Percentiles rank a stretch among this genome's conserved stretches.
Conservation (phyloP, 2,797 vertebrate genomes). For the Anolis apletophallus region DNA sequence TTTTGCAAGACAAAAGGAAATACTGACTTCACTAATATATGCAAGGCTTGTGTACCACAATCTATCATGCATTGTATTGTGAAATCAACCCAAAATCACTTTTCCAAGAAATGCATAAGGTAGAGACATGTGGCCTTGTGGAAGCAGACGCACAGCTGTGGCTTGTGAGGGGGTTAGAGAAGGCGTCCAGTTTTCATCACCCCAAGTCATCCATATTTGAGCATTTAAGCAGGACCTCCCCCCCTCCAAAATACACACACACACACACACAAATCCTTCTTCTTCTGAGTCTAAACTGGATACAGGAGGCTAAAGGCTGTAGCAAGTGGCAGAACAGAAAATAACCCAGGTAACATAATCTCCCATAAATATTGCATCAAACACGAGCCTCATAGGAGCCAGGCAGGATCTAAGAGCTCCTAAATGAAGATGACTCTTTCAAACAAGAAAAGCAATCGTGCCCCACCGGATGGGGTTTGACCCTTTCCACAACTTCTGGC, state of each 20-base stretch:
- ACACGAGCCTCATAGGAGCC: neutral
- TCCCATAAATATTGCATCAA: slow-evolving; percentile 40
- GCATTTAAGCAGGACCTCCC: neutral
- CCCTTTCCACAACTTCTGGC: slow-evolving; percentile 26
- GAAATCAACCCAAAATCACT: too few relatives aligned
- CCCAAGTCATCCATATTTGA: neutral
- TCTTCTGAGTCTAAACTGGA: neutral
- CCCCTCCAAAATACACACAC: too few relatives aligned
- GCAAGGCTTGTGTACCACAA: neutral
- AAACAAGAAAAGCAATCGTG: slow-evolving; percentile 10
- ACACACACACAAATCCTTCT: neutral
- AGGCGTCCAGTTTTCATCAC: neutral
- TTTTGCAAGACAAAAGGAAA: neutral
- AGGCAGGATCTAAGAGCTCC: slow-evolving; percentile 6
- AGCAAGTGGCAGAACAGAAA: slow-evolving; percentile 3
- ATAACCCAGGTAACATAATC: slow-evolving; percentile 34
- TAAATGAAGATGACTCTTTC: slow-evolving; percentile 35
- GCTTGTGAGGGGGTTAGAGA: neutral
- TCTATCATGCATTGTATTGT: too few relatives aligned
- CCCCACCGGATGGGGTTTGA: slow-evolving; percentile 2
- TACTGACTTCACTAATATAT: neutral
- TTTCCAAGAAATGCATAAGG: neutral
- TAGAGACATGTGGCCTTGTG: neutral
- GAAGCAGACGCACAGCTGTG: neutral
- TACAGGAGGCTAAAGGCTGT: neutral